Evolutionary conservation across 2,888 invertebrate genomes (phyloP), one percentile per base, ranked within the genome.

Genomic region (Eutolmus rufibarbis): DNA sequence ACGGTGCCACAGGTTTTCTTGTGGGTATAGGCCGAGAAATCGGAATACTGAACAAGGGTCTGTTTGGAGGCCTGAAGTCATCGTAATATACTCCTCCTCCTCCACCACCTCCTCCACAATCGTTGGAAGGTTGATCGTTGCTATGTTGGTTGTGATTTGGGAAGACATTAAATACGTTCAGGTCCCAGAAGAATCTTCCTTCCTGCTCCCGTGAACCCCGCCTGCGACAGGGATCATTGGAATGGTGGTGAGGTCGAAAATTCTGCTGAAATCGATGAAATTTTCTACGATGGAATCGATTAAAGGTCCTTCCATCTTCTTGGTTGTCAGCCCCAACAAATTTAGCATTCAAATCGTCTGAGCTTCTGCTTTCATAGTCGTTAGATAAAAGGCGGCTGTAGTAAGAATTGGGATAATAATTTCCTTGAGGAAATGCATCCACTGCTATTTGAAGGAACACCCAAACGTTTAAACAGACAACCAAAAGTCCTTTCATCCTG

Each of bases 121-220:
- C 82, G 19, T 82, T 51, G 19, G 56, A 82, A 16, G 82, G 82
- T 19, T 77, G 78, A 16, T 79, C 74, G n/a, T 46, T 9, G 87
- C 16, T 37, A 23, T 82, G 34, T 9, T 57, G 56, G 31, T 57
- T 34, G 14, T 57, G 56, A 19, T 82, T 89, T 0, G 89, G 88
- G 87, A 91, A 91, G 9, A 91, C 90, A 88, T 92, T 92, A 87
- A 91, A 91, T 12, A 92, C 91, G 89, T 92, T 92, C 9, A 92
- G 37, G 86, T 92, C 92, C 90, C 92, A 92, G 1, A 92, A 88
- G 23, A 92, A 91, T 28, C 92, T 91, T 8, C 92, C 92, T 87
- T 92, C 91, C 89, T 89, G 87, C 88, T 91, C 76, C 79, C 87
- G 19, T 12, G 86, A 9, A 77, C 87, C 16, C 16, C 89, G 89